These are phyloP conservation scores for Pocota personata DNA, from an alignment of 2,888 invertebrate genomes.

Conservation along the genomic window DNA sequence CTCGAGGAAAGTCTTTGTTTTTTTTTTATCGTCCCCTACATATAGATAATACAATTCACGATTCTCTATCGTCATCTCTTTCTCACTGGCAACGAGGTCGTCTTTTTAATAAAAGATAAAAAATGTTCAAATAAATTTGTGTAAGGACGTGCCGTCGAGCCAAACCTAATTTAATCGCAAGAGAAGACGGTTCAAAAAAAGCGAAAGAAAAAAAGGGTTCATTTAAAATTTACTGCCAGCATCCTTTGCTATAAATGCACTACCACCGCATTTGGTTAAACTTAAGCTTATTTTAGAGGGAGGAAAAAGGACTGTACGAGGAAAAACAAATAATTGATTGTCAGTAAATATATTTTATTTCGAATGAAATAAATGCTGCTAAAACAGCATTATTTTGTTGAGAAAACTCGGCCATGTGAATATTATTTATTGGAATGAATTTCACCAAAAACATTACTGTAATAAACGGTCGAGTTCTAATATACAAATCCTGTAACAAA, in stretches of 20 bases:
- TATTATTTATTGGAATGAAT: conserved; percentile 27
- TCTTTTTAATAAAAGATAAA: conserved; percentile 48
- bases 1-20: neutral
- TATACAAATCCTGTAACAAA: too few relatives aligned
- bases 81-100: conserved; percentile 10
- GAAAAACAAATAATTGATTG: conserved; percentile 38
- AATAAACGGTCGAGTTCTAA: too few relatives aligned
- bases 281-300: conserved; percentile 20
- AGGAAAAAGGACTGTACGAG: neutral
- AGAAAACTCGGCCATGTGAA: neutral
- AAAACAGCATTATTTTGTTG: conserved; percentile 17
- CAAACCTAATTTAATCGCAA: conserved; percentile 66
- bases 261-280: conserved; percentile 25
- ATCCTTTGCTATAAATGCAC: conserved; percentile 22
- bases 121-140: conserved; percentile 60
- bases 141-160: conserved; percentile 53
- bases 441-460: neutral
- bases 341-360: conserved; percentile 32
- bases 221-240: conserved; percentile 49
- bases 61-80: conserved; percentile 29
- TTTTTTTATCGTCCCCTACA: conserved; percentile 1
- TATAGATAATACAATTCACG: conserved; percentile 49
- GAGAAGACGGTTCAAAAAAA: conserved; percentile 25
- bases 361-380: neutral
- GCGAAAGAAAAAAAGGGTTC: conserved; percentile 30